phyloP scores from a whole-genome alignment of 2,888 invertebrate species.

The Athetis lepigone region DNA sequence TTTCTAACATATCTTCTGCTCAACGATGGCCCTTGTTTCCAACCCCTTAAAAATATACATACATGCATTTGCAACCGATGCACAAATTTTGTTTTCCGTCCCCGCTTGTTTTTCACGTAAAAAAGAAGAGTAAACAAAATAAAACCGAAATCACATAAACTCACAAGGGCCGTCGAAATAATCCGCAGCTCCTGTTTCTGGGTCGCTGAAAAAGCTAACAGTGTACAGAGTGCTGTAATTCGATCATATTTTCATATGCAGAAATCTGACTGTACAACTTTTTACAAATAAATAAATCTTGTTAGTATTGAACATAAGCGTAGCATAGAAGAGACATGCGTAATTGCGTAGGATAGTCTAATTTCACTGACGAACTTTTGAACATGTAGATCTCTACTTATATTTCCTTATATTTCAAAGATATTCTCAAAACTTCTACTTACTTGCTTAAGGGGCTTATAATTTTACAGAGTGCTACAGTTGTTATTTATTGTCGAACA shows the following conservation, averaged over 20 bases:
- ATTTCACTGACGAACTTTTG: constrained; percentile 72
- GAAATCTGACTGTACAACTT: constrained; percentile 16
- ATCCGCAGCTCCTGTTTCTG: constrained; percentile 87
- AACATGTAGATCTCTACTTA: constrained; percentile 54
- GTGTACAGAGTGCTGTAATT: constrained; percentile 84
- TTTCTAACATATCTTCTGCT: constrained; percentile 85
- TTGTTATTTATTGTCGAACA: constrained; percentile 55
- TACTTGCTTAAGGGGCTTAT: constrained; percentile 79
- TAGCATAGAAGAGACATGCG: constrained; percentile 54
- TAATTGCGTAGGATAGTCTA: constrained; percentile 71
- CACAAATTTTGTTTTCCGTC: constrained; percentile 7
- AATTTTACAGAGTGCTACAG: constrained; percentile 74
- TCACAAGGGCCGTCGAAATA: constrained; percentile 83
- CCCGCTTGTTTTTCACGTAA: constrained; percentile 19
- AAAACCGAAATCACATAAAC: constrained; percentile 67
- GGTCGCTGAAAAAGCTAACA: constrained; percentile 86
- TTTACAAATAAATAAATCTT: constrained; percentile 18
- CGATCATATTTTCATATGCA: constrained; percentile 46
- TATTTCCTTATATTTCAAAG: constrained; percentile 59
- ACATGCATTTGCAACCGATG: not conserved
- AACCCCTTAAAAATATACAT: not conserved
- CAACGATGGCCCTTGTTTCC: constrained; percentile 66
- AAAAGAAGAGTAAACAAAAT: constrained; percentile 66
- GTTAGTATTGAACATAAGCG: constrained; percentile 15
- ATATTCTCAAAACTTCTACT: constrained; percentile 63